Percentiles rank a stretch among this genome's conserved stretches.
phyloP scores from a whole-genome alignment of 2,888 invertebrate species.

The Leptopterna dolabrata region DNA sequence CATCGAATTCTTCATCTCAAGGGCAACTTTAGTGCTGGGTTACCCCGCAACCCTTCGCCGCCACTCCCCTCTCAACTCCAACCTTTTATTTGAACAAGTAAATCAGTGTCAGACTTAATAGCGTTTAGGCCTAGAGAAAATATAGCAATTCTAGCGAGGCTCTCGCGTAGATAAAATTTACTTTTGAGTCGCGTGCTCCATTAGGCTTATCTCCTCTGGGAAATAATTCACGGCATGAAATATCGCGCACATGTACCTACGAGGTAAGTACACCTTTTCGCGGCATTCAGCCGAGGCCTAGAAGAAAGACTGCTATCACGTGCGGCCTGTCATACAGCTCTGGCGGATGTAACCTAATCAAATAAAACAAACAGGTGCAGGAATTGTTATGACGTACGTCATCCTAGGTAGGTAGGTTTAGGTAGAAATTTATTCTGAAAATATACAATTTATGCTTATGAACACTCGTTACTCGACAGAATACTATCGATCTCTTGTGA shows the following conservation, averaged over 20 bases:
- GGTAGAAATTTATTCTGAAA: no score
- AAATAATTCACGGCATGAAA: background rate
- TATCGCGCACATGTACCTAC: background rate
- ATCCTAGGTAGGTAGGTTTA: no score
- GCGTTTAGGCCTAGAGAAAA: background rate
- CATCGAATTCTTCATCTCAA: background rate
- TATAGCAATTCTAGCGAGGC: background rate
- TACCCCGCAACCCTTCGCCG: background rate
- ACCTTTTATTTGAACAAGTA: background rate
- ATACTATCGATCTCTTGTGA: no score
- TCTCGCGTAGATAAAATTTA: background rate
- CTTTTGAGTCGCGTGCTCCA: constrained; percentile 1
- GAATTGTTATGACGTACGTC: no score
- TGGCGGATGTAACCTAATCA: background rate
- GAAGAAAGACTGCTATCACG: background rate
- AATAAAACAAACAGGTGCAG: no score
- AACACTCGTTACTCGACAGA: no score
- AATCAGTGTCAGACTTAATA: constrained; percentile 1
- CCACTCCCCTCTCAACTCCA: background rate
- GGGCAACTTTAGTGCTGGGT: background rate
- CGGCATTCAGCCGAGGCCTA: background rate
- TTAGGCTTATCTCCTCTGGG: background rate
- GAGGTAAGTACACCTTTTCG: background rate
- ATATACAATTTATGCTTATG: no score
- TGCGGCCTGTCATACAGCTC: background rate